Evolutionary conservation across 2,797 vertebrate genomes (phyloP), one percentile per base, ranked within the genome.

Genomic region (Microchirus variegatus): DNA sequence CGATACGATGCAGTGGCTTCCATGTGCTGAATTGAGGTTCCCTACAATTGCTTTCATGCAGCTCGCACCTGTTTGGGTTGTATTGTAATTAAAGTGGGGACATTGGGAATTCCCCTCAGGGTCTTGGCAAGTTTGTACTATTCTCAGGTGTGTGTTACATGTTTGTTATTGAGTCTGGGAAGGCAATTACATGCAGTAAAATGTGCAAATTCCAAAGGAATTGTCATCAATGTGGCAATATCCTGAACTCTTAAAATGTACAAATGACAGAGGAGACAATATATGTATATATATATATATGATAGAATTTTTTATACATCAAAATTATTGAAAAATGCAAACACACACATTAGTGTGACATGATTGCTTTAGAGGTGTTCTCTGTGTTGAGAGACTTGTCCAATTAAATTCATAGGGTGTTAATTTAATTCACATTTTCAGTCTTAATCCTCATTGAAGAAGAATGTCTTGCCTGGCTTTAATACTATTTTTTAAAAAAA

Each of bases 1-100:
- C 69, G 50, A 48, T 47, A 16, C 26, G 63, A 36, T 67, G 58
- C 43, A 61, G 22, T 40, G 61, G 55, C 54, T 59, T 53, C 50
- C 10, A 15, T 61, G 55, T 48, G 54, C 52, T 67, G 48, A 79
- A 65, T 52, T 73, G 44, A 71, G 57, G 50, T 63, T 63, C 64
- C 45, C 57, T 56, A 66, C 50, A 59, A 31, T 78, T 68, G 44
- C 66, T 70, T 78, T 71, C 62, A 76, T 65, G 66, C 54, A 35
- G 62, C 77, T 56, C 62, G 67, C 83, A 86, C 74, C 77, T 84
- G 81, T 78, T 76, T 73, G 53, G 70, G 67, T 81, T 74, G 80
- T 85, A 80, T 79, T 86, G 61, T 85, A 89, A 87, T 88, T 85
- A 85, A 81, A 83, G 60, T 53, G 31, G 80, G 82, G 70, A 76